Base-by-base conservation (phyloP, 2,113 vertebrate species). In the Ibidorhyncha struthersii region DNA sequence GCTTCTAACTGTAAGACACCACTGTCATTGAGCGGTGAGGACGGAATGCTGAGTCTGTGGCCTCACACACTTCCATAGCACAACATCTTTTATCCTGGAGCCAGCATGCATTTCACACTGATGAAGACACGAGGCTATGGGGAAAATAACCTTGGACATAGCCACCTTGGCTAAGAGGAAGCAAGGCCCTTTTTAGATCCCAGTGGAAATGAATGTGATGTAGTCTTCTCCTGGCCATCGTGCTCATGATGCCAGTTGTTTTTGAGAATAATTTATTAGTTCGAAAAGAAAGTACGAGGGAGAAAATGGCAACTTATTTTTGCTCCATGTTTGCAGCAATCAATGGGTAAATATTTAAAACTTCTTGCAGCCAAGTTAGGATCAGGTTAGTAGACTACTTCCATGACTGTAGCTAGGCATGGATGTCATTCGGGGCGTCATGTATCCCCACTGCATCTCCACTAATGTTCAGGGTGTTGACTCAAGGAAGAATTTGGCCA, bases 11-110 rank as follows among this genome's bases (percentile, higher is more conserved):
- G 19, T 45, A 45, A 45, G 45, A 19, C 17, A 19, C 8, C 45
- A 45, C 18, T 45, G 49, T 53, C 3, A 0, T 1, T 56, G 14
- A 0, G 2, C 0, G 17, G 49, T 50, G 53, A 76, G 20, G 32
- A 26, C 61, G 32, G 69, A 55, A 32, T 3, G 1, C 16, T 4
- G 65, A 29, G n/a, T 9, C 45, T 41, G 29, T 47, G 70, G 45
- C 58, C 26, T 80, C 52, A 11, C 32, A 38, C 0, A 0, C 40
- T 82, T 61, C 61, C 78, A 12, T 1, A 27, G 9, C 4, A 5
- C 52, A 61, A 11, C 30, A 16, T 19, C 36, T 61, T 72, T 67
- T 45, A 8, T 27, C 38, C 61, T 34, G 67, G 47, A 89, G 38
- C 56, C 69, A 20, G 69, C 0, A 2, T 38, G 55, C 26, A 21